Percentiles rank a stretch among this genome's conserved stretches.
phyloP scores from a whole-genome alignment of 2,797 vertebrate species.

The Stomatorhinus walkeri region DNA sequence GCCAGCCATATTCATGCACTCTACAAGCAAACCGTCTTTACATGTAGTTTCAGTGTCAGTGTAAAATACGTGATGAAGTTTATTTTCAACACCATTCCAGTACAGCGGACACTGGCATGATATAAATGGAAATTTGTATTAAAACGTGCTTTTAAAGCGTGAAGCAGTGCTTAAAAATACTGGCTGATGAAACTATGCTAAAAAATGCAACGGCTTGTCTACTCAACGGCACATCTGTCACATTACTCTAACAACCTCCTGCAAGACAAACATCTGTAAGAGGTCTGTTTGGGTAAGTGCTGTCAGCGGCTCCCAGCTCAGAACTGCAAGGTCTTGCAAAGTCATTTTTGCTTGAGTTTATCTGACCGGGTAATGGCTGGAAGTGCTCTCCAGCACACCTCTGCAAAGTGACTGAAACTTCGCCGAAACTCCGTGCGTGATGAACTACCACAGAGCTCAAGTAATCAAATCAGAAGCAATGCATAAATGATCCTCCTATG shows the following conservation, averaged over 20 bases:
- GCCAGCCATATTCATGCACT: background rate
- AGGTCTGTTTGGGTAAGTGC: background rate
- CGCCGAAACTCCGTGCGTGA: background rate
- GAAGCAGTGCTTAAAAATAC: background rate
- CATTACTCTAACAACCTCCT: background rate
- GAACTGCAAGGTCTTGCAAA: background rate
- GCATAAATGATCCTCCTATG: background rate
- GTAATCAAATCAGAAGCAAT: background rate
- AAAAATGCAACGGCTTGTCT: background rate
- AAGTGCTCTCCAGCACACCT: background rate
- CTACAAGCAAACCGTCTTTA: background rate
- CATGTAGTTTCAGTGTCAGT: background rate
- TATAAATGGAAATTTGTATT: background rate
- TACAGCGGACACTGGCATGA: background rate
- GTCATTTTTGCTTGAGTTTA: background rate
- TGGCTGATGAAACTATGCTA: constrained; percentile 6
- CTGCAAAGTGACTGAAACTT: background rate
- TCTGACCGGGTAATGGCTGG: background rate
- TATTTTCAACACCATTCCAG: background rate
- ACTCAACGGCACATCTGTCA: background rate
- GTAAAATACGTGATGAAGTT: background rate
- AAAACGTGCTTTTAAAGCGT: background rate
- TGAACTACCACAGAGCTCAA: background rate
- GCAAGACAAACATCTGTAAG: background rate
- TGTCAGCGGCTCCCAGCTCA: background rate